Base-by-base conservation (phyloP, 2,888 invertebrate species). In the Eilema sororculum region DNA sequence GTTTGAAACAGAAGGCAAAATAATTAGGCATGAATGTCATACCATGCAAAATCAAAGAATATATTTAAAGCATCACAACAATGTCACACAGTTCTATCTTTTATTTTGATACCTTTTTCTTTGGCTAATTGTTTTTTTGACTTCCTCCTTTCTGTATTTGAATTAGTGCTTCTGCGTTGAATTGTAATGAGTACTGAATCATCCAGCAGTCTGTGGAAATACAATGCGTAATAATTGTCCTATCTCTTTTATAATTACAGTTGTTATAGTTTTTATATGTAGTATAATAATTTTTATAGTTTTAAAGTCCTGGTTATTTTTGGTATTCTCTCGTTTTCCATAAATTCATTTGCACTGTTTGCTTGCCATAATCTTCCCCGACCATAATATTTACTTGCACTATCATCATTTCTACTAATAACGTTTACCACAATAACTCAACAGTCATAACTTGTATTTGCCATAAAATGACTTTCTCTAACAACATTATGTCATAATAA, bases 141-240 rank as follows among this genome's bases (percentile, higher is more conserved):
- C 90, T 98, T 98, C 78, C 98, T 96, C 68, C 98, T 95, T 82
- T 98, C 98, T 61, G 97, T 96, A 0, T 96, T 94, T 67, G 92
- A 74, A 75, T 89, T 92, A 5, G 91, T 82, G 74, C 91, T 93
- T 81, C 95, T 88, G 68, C 90, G 96, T 69, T 97, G 96, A 60
- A 98, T 95, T 1, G 98, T 97, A 91, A 97, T 97, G 80, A 98
- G 96, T 76, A 96, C 92, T 8, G 96, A 96, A 80, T 97, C 97
- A 84, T 97, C 97, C 68, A 97, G 91, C 89, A 96, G 96, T 41
- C 97, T 96, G 80, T 60, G 86, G 90, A 80, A 66, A 1, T 63
- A 9, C 16, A 13, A 58, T 6, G 52, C 9, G 9, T n/a, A 41
- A 6, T n/a, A 22, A n/a, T 61, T 61, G 3, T n/a, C n/a, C 9